Evolutionary conservation across 2,113 vertebrate genomes (phyloP), one percentile per base, ranked within the genome.

Genomic region (Cyprinodon brontotheroides): DNA sequence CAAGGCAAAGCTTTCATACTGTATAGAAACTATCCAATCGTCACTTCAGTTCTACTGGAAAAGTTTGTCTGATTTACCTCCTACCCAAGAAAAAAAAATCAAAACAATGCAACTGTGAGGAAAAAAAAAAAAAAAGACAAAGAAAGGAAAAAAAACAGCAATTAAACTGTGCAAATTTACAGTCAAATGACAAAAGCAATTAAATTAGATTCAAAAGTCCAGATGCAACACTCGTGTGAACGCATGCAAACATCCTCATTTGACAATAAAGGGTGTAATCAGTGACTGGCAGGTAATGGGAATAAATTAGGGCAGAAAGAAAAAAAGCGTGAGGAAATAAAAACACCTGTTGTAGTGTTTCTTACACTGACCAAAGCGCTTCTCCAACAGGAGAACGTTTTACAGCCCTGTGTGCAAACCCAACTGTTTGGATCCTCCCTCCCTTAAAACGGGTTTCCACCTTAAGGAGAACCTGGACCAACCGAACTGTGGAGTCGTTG

Each of bases 121-220:
- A 80, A 86, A 87, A 62, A 82, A 82, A 86, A 74, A 62, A 82
- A 65, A 82, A 80, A 87, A 86, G 62, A 82, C 80, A 84, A 76
- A 65, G 61, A 20, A 84, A 3, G 72, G 9, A 68, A 39, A 66
- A 63, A 75, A 77, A 86, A 89, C 74, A 72, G 11, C 75, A 88
- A 88, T 83, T 72, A 79, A 85, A 64, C 81, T 92, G 90, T 89
- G 91, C 87, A 92, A 92, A 91, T 86, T 88, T 92, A 93, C 82
- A 91, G 77, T 80, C 88, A 83, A 88, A 89, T 82, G 47, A 91
- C 75, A 89, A 93, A 89, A 89, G 87, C 80, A 89, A 81, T 89
- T 88, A 79, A 90, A 86, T 90, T 89, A 90, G 86, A 90, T 89
- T 77, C 71, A 89, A 84, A 84, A 81, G 81, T 89, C 80, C 84